Evolutionary conservation across 53 echinoderm and acorn worm genomes (phyloP).

Genomic region (Echinarachnius parma): DNA sequence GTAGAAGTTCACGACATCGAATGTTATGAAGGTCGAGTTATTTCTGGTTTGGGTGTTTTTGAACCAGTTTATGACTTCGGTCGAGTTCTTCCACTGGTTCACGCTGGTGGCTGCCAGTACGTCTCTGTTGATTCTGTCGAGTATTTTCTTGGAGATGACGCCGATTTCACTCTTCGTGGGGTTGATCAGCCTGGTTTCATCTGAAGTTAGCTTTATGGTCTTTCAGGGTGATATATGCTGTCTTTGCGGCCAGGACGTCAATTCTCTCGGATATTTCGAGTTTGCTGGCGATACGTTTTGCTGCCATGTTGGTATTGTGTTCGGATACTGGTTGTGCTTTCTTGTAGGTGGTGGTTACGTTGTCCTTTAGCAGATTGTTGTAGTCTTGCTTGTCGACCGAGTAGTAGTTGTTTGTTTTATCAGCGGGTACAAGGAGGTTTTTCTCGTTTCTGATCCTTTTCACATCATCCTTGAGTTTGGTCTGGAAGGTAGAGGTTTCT

Average conservation of each 20-base stretch:
- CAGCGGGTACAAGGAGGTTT: conserved; percentile 39
- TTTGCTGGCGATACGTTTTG: not conserved
- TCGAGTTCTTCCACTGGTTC: conserved; percentile 2
- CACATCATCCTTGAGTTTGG: conserved; percentile 17
- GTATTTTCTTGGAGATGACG: not conserved
- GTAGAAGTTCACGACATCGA: conserved; percentile 9
- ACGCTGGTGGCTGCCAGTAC: conserved; percentile 2
- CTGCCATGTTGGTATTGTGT: conserved; percentile 11
- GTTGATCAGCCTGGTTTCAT: not conserved
- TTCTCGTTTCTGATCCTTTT: conserved; percentile 29
- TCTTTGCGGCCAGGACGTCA: not conserved
- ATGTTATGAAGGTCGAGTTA: not conserved
- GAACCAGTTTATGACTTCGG: conserved; percentile 4
- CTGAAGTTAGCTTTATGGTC: conserved; percentile 13
- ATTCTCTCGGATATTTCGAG: not conserved
- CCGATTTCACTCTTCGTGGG: conserved; percentile 24
- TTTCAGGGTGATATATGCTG: conserved; percentile 6
- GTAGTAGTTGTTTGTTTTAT: conserved; percentile 40
- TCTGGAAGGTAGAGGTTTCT: conserved; percentile 7
- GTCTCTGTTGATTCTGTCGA: not conserved
- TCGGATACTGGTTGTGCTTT: conserved; percentile 11
- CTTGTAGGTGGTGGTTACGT: conserved; percentile 33
- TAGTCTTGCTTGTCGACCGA: not conserved
- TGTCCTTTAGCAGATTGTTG: conserved; percentile 32
- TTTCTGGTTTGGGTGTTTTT: not conserved